Evolutionary conservation across 2,888 invertebrate genomes (phyloP).

Genomic region (Meteorus cinctellus): DNA sequence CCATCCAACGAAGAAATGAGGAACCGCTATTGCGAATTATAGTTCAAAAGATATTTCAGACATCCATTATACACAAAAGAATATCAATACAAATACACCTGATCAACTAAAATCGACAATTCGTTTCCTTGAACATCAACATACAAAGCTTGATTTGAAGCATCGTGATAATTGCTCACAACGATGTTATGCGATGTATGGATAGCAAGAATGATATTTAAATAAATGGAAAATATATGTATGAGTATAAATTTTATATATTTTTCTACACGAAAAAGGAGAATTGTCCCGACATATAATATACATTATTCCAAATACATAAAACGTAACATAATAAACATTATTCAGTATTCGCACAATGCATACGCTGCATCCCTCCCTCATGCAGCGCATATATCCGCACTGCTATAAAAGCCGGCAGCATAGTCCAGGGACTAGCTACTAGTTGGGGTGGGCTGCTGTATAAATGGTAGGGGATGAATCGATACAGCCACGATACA

Average conservation of each 20-base stretch:
- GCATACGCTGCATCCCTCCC: too few relatives aligned
- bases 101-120: too few relatives aligned
- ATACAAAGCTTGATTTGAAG: too few relatives aligned
- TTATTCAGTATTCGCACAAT: background rate
- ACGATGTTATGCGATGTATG: too few relatives aligned
- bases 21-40: slow-evolving; percentile 51
- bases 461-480: slow-evolving; percentile 58
- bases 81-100: too few relatives aligned
- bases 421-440: slow-evolving; percentile 29
- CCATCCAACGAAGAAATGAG: slow-evolving; percentile 58
- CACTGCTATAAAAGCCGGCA: slow-evolving; percentile 11
- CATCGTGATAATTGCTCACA: too few relatives aligned
- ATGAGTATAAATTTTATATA: background rate
- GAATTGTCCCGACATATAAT: background rate
- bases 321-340: background rate
- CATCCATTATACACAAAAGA: background rate
- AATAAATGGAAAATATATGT: too few relatives aligned
- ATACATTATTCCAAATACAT: background rate
- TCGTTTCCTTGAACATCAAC: too few relatives aligned
- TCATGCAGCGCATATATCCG: background rate
- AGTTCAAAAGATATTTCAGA: background rate
- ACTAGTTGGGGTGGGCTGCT: slow-evolving; percentile 38
- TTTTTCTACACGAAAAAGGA: background rate
- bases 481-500: slow-evolving; percentile 73
- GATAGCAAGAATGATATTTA: too few relatives aligned